These are phyloP conservation scores for Butorides virescens DNA, from an alignment of 2,113 vertebrate species.

Conservation along the genomic window DNA sequence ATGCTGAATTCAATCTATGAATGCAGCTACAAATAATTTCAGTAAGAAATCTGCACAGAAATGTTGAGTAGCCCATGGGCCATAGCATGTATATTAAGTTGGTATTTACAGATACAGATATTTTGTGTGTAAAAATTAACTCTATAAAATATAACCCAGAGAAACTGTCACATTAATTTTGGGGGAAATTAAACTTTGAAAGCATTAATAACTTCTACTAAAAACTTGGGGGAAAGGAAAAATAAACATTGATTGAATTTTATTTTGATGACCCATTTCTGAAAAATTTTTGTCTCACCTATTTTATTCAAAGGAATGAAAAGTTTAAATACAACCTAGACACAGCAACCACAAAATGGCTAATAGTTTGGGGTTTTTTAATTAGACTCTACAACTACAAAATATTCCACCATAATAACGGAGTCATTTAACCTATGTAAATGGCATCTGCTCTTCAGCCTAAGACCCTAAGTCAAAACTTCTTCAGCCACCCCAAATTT, in stretches of 20 bases:
- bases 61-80: not conserved
- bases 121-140: not conserved
- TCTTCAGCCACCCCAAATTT: not conserved
- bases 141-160: not conserved
- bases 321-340: not conserved
- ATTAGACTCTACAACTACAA: not conserved
- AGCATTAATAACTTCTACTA: not conserved
- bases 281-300: not conserved
- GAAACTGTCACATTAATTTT: not conserved
- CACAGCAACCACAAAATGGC: not conserved
- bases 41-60: not conserved
- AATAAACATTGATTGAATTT: not conserved
- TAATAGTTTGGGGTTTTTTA: not conserved
- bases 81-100: not conserved
- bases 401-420: not conserved
- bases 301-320: not conserved
- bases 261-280: not conserved
- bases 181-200: not conserved
- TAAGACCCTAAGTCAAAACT: not conserved
- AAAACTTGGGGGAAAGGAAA: not conserved
- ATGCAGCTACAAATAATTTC: not conserved
- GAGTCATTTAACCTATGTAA: not conserved
- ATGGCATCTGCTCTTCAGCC: not conserved
- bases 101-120: not conserved
- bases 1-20: not conserved